A percentile compares a stretch with the other conserved stretches of the same genome.
Conservation (phyloP, 1,140 invertebrate genomes). For the Nylanderia fulva region DNA sequence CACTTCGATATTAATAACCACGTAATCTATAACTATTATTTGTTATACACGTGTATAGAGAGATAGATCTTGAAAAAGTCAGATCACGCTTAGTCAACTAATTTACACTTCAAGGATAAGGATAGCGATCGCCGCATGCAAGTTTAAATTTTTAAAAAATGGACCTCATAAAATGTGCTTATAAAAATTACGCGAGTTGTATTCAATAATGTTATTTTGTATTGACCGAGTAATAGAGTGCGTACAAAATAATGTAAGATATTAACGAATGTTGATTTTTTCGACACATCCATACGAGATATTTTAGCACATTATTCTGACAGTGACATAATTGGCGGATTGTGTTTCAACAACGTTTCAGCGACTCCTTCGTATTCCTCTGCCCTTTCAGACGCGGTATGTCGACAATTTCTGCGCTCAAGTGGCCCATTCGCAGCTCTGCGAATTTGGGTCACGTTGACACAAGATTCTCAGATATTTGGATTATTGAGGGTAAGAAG, state of each 20-base stretch:
- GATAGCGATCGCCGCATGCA: not conserved
- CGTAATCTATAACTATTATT: constrained; percentile 48
- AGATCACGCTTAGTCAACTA: not conserved
- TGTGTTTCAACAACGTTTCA: constrained; percentile 38
- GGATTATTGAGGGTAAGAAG: not conserved
- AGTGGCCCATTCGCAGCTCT: constrained; percentile 22
- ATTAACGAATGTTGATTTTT: constrained; percentile 25
- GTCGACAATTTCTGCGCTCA: constrained; percentile 45
- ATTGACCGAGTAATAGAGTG: not conserved
- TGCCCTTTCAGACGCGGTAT: constrained; percentile 32
- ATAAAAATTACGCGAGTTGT: not conserved
- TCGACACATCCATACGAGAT: constrained; percentile 28
- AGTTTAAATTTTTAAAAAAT: not conserved
- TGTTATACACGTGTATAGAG: not conserved
- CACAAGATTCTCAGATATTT: constrained; percentile 55
- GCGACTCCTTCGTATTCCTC: not conserved
- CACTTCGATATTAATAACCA: constrained; percentile 52
- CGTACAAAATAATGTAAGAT: not conserved
- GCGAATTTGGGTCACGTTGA: constrained; percentile 57
- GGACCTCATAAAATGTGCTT: not conserved
- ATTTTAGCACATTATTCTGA: not conserved
- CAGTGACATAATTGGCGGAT: constrained; percentile 48
- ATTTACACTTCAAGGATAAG: constrained; percentile 16
- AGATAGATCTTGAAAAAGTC: not conserved
- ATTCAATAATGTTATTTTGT: not conserved